Conservation (phyloP, 2,797 vertebrate genomes). For the Fringilla coelebs region DNA sequence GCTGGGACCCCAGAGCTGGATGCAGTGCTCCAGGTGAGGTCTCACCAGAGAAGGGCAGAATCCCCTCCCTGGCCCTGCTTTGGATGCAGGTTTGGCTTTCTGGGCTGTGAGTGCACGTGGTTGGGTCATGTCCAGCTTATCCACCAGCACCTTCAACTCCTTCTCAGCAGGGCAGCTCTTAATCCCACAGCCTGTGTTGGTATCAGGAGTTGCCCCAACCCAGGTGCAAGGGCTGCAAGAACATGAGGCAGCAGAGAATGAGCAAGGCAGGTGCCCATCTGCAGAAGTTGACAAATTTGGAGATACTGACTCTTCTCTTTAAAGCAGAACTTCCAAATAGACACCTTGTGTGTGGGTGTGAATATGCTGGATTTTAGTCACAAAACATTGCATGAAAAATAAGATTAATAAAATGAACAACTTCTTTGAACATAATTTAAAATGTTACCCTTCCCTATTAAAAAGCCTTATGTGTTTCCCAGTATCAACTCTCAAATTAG, state of each 20-base stretch:
- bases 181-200: not conserved
- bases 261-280: not conserved
- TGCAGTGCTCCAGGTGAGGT: fast-evolving
- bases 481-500: not conserved
- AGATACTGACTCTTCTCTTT: not conserved
- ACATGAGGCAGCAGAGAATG: not conserved
- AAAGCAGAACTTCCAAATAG: not conserved
- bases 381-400: not conserved
- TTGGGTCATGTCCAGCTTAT: not conserved
- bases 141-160: fast-evolving
- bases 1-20: not conserved
- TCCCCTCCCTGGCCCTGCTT: fast-evolving
- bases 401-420: not conserved
- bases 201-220: not conserved
- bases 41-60: not conserved
- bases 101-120: not conserved
- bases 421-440: not conserved
- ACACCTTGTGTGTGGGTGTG: not conserved
- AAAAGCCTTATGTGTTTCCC: not conserved
- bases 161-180: not conserved
- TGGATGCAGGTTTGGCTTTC: not conserved
- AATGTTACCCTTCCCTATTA: not conserved
- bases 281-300: not conserved
- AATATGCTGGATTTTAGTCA: not conserved
- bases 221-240: not conserved